phyloP scores from a whole-genome alignment of 2,888 invertebrate species.

The Prenolepis imparis region DNA sequence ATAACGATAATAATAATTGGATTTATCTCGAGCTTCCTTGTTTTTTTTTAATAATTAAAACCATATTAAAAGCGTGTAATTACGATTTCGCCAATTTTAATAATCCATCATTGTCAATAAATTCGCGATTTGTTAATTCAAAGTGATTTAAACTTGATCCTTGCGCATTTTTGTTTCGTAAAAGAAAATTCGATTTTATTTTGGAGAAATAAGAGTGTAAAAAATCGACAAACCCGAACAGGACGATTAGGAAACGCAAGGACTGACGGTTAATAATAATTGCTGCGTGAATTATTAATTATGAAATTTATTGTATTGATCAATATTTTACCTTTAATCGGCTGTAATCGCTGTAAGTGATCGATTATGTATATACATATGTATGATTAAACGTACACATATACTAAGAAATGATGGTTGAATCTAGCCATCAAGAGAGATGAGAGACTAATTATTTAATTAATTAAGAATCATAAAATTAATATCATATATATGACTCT shows the following conservation, averaged over 20 bases:
- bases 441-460: background rate
- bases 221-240: background rate
- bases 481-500: background rate
- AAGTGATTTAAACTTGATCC: background rate
- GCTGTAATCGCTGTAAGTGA: background rate
- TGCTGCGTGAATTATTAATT: slow-evolving; percentile 22
- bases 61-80: background rate
- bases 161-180: background rate
- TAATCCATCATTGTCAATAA: background rate
- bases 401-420: background rate
- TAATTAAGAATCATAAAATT: background rate
- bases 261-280: slow-evolving; percentile 27
- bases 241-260: background rate
- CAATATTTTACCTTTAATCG: slow-evolving; percentile 11
- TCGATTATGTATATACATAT: background rate
- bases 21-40: background rate
- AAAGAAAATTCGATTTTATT: background rate
- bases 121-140: background rate
- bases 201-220: background rate
- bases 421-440: background rate
- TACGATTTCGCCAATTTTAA: background rate
- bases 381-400: background rate
- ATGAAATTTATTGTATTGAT: slow-evolving; percentile 25
- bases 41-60: too few species aligned
- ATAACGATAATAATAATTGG: slow-evolving; percentile 6